Evolutionary conservation across 2,797 vertebrate genomes (phyloP).

Genomic region (Scyliorhinus canicula): DNA sequence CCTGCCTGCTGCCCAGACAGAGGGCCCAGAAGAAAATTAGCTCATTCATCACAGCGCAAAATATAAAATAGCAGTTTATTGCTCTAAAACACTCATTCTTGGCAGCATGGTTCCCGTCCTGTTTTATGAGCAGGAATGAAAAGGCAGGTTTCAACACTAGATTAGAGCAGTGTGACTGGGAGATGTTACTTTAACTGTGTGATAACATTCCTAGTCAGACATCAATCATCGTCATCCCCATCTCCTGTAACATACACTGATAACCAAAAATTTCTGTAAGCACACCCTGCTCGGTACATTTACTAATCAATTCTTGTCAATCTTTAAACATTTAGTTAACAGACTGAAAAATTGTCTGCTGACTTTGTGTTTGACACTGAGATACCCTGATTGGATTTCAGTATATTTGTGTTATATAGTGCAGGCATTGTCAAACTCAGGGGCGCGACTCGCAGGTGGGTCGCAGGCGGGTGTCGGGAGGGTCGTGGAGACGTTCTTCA

Average conservation of each 20-base stretch:
- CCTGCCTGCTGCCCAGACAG: not conserved
- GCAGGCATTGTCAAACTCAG: too few species aligned
- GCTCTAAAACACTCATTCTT: not conserved
- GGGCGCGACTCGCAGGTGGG: too few species aligned
- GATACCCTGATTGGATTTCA: not conserved
- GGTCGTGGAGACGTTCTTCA: too few species aligned
- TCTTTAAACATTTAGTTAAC: not conserved
- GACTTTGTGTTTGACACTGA: not conserved
- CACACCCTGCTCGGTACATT: not conserved
- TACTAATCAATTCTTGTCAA: constrained; percentile 19
- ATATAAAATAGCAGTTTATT: not conserved
- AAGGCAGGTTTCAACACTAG: not conserved
- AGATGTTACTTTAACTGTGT: not conserved
- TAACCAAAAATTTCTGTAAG: not conserved
- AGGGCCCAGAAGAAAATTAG: constrained; percentile 21
- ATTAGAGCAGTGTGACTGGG: not conserved
- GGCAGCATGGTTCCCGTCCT: not conserved
- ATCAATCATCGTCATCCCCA: constrained; percentile 2
- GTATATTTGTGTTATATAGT: not conserved
- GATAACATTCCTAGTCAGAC: not conserved
- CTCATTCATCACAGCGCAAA: not conserved
- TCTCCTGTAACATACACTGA: not conserved
- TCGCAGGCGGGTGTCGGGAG: too few species aligned
- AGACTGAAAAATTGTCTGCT: not conserved
- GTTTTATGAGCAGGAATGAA: constrained; percentile 14